These are phyloP conservation scores for Cataglyphis hispanica DNA, from an alignment of 1,140 invertebrate genomes.

Conservation along the genomic window DNA sequence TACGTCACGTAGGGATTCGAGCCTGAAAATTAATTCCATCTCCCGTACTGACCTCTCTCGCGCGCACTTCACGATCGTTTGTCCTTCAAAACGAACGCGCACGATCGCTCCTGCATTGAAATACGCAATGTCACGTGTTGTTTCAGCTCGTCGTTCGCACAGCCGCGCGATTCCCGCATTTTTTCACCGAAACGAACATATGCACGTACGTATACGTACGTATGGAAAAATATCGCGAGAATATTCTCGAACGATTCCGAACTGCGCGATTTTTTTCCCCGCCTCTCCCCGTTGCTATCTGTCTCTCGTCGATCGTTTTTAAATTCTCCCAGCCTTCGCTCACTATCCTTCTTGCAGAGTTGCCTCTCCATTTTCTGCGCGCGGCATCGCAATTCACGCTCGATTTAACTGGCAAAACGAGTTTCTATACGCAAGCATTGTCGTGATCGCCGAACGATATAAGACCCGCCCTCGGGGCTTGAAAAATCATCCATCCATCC, in stretches of 20 bases:
- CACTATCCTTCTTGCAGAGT: background rate
- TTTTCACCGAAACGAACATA: slow-evolving; percentile 23
- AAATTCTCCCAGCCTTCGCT: slow-evolving; percentile 6
- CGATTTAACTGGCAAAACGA: slow-evolving; percentile 69
- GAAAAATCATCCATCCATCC: slow-evolving; percentile 24
- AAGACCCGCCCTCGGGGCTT: slow-evolving; percentile 34
- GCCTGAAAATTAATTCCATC: slow-evolving; percentile 64
- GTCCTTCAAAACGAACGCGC: slow-evolving; percentile 40
- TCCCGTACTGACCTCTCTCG: background rate
- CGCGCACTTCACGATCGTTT: background rate
- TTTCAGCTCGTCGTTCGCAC: slow-evolving; percentile 44
- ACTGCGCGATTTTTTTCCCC: background rate
- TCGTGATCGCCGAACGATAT: slow-evolving; percentile 47
- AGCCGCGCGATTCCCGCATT: slow-evolving; percentile 25
- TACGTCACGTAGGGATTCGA: slow-evolving; percentile 23
- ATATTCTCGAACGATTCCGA: slow-evolving; percentile 31
- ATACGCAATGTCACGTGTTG: slow-evolving; percentile 50
- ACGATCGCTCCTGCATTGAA: slow-evolving; percentile 55
- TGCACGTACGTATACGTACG: slow-evolving; percentile 1
- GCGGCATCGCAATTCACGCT: slow-evolving; percentile 62
- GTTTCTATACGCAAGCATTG: slow-evolving; percentile 55
- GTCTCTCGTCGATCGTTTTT: slow-evolving; percentile 33
- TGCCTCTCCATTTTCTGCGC: slow-evolving; percentile 28
- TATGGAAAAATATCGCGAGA: slow-evolving; percentile 25
- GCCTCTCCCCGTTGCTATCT: background rate